These are phyloP conservation scores for Eira barbara DNA, from an alignment of 2,113 vertebrate species.

Conservation along the genomic window DNA sequence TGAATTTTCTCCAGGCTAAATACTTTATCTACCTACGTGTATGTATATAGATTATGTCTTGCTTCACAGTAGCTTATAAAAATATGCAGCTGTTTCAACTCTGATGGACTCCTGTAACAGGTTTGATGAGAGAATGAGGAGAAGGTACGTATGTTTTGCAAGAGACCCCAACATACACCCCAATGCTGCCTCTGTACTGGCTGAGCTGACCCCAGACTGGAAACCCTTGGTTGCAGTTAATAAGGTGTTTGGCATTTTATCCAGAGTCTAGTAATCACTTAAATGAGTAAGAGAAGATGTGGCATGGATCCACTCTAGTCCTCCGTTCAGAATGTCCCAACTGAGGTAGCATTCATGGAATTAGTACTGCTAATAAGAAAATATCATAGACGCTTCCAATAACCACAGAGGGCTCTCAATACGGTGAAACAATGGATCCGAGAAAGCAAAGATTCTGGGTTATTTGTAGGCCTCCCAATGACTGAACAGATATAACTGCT, in stretches of 20 bases:
- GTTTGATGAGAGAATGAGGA: background rate
- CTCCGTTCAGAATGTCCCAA: background rate
- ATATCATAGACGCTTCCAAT: background rate
- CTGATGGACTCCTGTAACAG: background rate
- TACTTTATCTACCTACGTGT: background rate
- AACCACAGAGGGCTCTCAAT: background rate
- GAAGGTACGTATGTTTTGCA: background rate
- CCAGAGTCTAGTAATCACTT: background rate
- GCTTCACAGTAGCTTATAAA: background rate
- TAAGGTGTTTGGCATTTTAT: background rate
- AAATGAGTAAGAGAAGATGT: background rate
- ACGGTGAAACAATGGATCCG: background rate
- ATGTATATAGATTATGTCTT: background rate
- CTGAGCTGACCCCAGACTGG: background rate
- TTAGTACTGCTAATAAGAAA: background rate
- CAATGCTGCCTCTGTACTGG: accelerated
- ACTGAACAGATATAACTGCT: background rate
- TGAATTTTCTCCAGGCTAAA: background rate
- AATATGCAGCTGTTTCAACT: background rate
- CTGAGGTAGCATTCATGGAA: background rate
- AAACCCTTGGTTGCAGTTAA: background rate
- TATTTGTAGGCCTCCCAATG: background rate
- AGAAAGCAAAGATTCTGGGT: background rate
- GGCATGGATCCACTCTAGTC: background rate
- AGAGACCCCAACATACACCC: background rate